Base-by-base conservation (phyloP, 2,888 invertebrate genomes). In the Teinopalpus imperialis region DNA sequence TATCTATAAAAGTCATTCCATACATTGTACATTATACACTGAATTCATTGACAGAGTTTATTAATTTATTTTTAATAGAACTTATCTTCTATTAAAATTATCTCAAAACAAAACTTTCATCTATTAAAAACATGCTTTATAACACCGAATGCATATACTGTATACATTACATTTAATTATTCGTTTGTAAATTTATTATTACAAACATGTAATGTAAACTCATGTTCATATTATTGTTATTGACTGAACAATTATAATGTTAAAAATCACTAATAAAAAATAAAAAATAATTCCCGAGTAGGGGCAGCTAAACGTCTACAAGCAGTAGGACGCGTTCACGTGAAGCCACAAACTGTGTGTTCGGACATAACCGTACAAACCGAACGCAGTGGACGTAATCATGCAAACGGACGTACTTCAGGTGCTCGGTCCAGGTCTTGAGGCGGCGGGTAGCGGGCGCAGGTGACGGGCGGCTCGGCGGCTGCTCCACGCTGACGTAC, bases 361-460 rank as follows among this genome's bases (percentile, higher is more conserved):
- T 18, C 31, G 12, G 9, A 12, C 12, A 18, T 6, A 21, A 16
- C 7, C 1, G 21, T n/a, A 32, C 2, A 14, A 14, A 18, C 7
- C 1, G 21, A n/a, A 24, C 2, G n/a, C 9, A n/a, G 16, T 10
- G n/a, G 13, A 20, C 27, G 12, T 36, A 41, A 35, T 20, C 65
- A 67, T 69, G 69, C 68, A 63, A 52, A 52, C 49, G 54, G 62
- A 82, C 83, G 67, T 86, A 86, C 86, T 86, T 86, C 66, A 82
- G 60, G 51, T 78, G 76, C 57, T 83, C 81, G 54, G 81, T 74
- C 85, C 86, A 85, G 44, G 69, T 77, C 79, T 86, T 85, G 74
- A 80, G 72, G 53, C 85, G 83, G 51, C 85, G 78, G 47, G 77
- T 54, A 51, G 68, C 61, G 50, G 59, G 59, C 53, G 53, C 66